These are phyloP conservation scores for Passerculus sandwichensis DNA, from an alignment of 2,797 vertebrate species.

Conservation along the genomic window DNA sequence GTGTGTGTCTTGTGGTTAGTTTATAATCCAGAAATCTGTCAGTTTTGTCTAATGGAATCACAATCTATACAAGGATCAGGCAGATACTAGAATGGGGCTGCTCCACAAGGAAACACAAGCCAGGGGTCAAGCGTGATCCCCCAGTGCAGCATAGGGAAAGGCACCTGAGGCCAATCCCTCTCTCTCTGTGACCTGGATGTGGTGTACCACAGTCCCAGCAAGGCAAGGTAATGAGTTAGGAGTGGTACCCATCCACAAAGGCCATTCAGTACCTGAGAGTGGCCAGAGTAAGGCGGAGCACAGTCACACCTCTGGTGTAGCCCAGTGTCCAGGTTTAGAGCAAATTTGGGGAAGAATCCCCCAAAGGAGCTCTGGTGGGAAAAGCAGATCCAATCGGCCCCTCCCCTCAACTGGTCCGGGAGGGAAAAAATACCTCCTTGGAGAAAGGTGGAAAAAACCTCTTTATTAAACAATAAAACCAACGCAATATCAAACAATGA, in stretches of 20 bases:
- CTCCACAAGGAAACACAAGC: not conserved
- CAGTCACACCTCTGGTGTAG: not conserved
- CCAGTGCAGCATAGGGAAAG: not conserved
- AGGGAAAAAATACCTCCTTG: no score
- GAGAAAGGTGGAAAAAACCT: no score
- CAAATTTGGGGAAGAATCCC: no score
- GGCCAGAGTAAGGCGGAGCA: not conserved
- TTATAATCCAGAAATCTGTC: not conserved
- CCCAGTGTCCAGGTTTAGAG: no score
- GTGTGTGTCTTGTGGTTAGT: not conserved
- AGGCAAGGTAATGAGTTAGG: accelerated
- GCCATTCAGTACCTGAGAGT: not conserved
- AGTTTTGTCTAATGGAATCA: not conserved
- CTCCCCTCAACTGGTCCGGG: no score
- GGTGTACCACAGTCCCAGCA: not conserved
- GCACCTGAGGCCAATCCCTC: not conserved
- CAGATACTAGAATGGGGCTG: not conserved
- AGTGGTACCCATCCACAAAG: not conserved
- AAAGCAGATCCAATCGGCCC: no score
- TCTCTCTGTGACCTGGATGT: no score
- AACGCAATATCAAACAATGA: no score
- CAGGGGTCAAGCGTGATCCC: accelerated
- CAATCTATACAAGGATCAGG: not conserved
- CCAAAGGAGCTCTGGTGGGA: no score
- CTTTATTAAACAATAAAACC: no score